Conservation (phyloP, 1,140 invertebrate genomes). For the Adoxophyes honmai region DNA sequence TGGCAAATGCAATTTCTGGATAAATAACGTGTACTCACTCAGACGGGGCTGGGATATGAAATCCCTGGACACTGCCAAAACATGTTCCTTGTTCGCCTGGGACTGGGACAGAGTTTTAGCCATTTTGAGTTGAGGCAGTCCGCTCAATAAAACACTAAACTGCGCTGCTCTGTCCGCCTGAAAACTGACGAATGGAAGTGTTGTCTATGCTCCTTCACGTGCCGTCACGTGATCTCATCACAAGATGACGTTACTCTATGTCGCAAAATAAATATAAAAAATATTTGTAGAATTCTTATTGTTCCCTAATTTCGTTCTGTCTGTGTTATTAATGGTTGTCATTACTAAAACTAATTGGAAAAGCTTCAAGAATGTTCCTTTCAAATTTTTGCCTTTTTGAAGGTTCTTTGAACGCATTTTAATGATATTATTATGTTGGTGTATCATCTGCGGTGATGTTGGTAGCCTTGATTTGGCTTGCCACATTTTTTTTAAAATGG, state of each 20-base stretch:
- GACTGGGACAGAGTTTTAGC: conserved; percentile 46
- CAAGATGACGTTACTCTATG: conserved; percentile 38
- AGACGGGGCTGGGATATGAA: conserved; percentile 98
- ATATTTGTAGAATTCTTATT: background rate
- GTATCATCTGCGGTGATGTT: too few relatives aligned
- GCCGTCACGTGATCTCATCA: conserved; percentile 76
- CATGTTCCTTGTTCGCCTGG: conserved; percentile 83
- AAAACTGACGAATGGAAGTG: conserved; percentile 74
- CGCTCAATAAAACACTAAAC: conserved; percentile 60
- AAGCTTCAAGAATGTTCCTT: too few relatives aligned
- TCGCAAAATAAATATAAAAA: background rate
- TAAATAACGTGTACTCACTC: conserved; percentile 85
- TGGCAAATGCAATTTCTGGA: conserved; percentile 4
- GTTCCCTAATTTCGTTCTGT: background rate
- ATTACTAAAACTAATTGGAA: too few relatives aligned
- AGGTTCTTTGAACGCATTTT: too few relatives aligned
- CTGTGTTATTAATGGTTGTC: background rate
- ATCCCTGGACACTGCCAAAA: conserved; percentile 95
- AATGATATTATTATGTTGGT: too few relatives aligned
- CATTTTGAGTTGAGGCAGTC: conserved; percentile 58
- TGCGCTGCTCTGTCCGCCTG: conserved; percentile 68
- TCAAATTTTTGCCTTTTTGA: too few relatives aligned
- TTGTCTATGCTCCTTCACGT: conserved; percentile 77
- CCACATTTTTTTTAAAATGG: too few relatives aligned
- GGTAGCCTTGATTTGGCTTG: too few relatives aligned